Base-by-base conservation (phyloP, 2,797 vertebrate species). In the Taenioides sp. region DNA sequence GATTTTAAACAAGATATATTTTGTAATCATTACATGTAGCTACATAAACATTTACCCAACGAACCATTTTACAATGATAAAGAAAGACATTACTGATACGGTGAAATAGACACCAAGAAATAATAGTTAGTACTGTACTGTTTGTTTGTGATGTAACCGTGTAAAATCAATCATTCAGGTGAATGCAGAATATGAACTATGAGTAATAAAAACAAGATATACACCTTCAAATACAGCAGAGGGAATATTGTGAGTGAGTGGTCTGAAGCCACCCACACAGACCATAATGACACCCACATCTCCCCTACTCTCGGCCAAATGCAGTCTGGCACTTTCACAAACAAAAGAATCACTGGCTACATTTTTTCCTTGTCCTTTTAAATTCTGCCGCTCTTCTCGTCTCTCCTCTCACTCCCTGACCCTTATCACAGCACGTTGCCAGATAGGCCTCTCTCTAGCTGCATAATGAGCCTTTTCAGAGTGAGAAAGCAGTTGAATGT, bases 401-500 rank as follows among this genome's bases (percentile, higher is more conserved):
- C 78, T 62, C 72, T 75, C 69, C 47, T 62, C 69, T 73, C 65
- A 65, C 75, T 81, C 78, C 6, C 63, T 76, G 68, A 74, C 75
- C 73, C 82, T 73, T 65, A 65, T 58, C 64, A 80, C 90, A 88
- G 91, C 89, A 85, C 74, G 62, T 62, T 2, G 79, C 91, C 91
- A 89, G 79, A 90, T 91, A 89, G 73, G 50, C 67, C 71, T 9
- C 80, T 82, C 74, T 82, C 82, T 73, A 66, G 77, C 80, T 66
- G 86, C 78, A 93, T 92, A 93, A 95, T 91, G 89, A 93, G 83
- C 68, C 87, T 86, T 92, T 93, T 94, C 90, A 91, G 80, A 86
- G 75, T 40, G 82, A 90, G 87, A 87, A 86, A 80, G 88, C 84
- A 84, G 91, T 85, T 72, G 92, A 91, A 94, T 93, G 92, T 87